Percentiles rank a stretch among this genome's conserved stretches.
These are phyloP conservation scores for Patella pellucida DNA, from an alignment of 2,888 invertebrate species.

Conservation along the genomic window DNA sequence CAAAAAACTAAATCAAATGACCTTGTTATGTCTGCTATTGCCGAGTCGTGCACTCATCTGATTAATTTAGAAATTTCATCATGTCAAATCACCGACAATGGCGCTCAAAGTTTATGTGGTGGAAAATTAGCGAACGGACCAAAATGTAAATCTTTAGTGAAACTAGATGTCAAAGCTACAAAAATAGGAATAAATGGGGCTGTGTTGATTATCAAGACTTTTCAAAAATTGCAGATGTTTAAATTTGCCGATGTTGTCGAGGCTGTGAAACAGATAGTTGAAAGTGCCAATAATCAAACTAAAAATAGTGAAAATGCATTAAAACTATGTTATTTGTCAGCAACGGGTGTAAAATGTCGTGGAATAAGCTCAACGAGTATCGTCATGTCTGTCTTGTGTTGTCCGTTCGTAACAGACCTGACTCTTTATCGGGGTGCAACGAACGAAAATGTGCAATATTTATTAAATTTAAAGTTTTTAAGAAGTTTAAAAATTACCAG, in stretches of 20 bases:
- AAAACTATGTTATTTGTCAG: slow-evolving; percentile 26
- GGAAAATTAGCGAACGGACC: slow-evolving; percentile 21
- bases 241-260: slow-evolving; percentile 26
- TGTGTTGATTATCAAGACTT: slow-evolving; percentile 20
- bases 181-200: slow-evolving; percentile 27
- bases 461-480: slow-evolving; percentile 27
- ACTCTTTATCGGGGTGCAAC: slow-evolving; percentile 22
- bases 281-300: background rate
- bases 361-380: slow-evolving; percentile 24
- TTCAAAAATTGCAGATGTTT: slow-evolving; percentile 19
- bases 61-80: slow-evolving; percentile 33
- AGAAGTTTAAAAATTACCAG: slow-evolving; percentile 32
- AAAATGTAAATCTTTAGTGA: slow-evolving; percentile 20
- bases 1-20: slow-evolving; percentile 47
- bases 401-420: slow-evolving; percentile 27
- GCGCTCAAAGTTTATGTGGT: slow-evolving; percentile 34
- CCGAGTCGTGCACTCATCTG: slow-evolving; percentile 23
- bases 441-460: slow-evolving; percentile 19
- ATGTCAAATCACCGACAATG: slow-evolving; percentile 40
- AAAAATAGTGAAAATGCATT: slow-evolving; percentile 4
- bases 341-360: slow-evolving; percentile 28
- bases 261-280: slow-evolving; percentile 24
- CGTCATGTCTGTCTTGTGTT: slow-evolving; percentile 24
- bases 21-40: slow-evolving; percentile 44
- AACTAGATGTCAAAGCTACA: slow-evolving; percentile 30